Evolutionary conservation across 2,113 vertebrate genomes (phyloP), one percentile per base, ranked within the genome.

Genomic region (Trogon surrucura): DNA sequence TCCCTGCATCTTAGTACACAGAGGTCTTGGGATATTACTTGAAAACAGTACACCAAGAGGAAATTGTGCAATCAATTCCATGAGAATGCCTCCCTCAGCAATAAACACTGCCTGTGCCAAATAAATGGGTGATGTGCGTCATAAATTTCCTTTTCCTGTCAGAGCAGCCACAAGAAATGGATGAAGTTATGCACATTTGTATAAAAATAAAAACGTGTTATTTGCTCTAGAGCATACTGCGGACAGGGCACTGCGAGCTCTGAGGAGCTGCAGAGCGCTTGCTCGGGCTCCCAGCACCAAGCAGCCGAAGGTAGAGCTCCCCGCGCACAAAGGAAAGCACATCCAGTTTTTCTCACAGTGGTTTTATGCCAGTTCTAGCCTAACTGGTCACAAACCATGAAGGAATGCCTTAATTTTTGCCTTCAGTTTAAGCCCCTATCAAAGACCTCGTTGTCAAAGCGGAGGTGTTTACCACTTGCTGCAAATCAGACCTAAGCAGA

Each of bases 41-140:
- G 93, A 96, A 97, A 97, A 98, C 65, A 95, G 79, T 91, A 85
- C 88, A 93, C 89, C 93, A 94, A 86, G 86, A 93, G 96, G 91
- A 93, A 97, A 96, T 94, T 89, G 90, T 95, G 91, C 81, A 95
- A 97, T 97, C 97, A 97, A 95, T 97, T 97, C 86, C 97, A 95
- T 91, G 87, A 91, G 88, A 81, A 77, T 94, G 91, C 78, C 75
- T 97, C 94, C 87, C 74, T 98, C 93, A 92, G 95, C 85, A 92
- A 97, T 97, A 96, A 96, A 89, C 69, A 91, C 90, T 82, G 95
- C 78, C 92, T 96, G 62, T 95, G 85, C 95, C 95, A 97, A 97
- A 97, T 88, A 97, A 97, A 97, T 95, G 93, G 96, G 85, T 85
- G 91, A 93, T 93, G 95, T 95, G 91, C 80, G 91, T 95, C 95